Base-by-base conservation (phyloP, 2,797 vertebrate species). In the Coregonus suidteri region DNA sequence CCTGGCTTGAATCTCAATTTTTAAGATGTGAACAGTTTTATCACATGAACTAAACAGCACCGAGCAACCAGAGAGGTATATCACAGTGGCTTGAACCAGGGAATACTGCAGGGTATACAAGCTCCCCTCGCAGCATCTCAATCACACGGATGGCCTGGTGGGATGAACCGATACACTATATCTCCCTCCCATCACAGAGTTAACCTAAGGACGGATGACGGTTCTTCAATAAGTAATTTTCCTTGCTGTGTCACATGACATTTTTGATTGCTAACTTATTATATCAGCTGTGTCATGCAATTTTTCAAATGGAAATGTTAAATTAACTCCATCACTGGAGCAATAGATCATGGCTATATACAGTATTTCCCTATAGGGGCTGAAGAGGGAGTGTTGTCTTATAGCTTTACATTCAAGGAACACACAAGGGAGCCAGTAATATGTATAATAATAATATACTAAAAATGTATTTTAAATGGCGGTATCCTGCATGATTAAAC, bases 301-400 rank as follows among this genome's bases (percentile, higher is more conserved):
- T 93, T 91, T 88, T 90, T 92, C 86, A 90, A 86, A 94, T 93
- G 93, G 95, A 95, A 90, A 75, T 67, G 75, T 92, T 88, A 91
- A 88, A 91, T 93, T 94, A 92, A 91, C 93, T 87, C 80, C 88
- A 81, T 71, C 78, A 86, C 82, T 7, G 6, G 72, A 75, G 84
- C 85, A 70, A 86, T 88, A 91, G 81, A 93, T 90, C 91, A 85
- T 7, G 18, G 31, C 6, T 31, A 59, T 34, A 59, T 77, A 47
- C 9, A 13, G 41, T 11, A 88, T 84, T 86, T 89, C 88, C 83
- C 83, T 20, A 74, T 72, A 75, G 52, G 18, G 51, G 66, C 47
- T 47, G 76, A 52, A 16, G 75, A 34, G 66, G 73, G 67, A 66
- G 76, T 77, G 52, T 15, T 79, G 18, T 56, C 30, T 25, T 9